Percentiles rank a stretch among this genome's conserved stretches.
These are phyloP conservation scores for Cichladusa arquata DNA, from an alignment of 2,113 vertebrate species.

Conservation along the genomic window DNA sequence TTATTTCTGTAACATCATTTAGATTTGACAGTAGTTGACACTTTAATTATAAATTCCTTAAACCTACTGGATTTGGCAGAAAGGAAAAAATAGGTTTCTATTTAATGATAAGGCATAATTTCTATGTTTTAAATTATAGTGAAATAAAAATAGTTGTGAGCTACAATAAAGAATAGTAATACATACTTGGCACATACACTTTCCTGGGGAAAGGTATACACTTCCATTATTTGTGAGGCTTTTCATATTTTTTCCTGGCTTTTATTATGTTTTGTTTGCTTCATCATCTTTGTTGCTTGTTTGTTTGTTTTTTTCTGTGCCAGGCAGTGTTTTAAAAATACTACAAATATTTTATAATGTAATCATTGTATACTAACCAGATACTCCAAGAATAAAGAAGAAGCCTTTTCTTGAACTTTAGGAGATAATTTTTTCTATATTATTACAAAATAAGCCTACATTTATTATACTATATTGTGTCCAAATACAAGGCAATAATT, in stretches of 20 bases:
- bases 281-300: neutral
- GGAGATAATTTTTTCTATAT: neutral
- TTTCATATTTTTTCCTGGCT: neutral
- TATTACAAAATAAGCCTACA: neutral
- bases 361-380: neutral
- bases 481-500: neutral
- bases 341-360: neutral
- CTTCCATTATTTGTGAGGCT: neutral
- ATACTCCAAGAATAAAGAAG: neutral
- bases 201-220: neutral
- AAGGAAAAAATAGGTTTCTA: neutral
- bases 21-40: neutral
- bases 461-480: neutral
- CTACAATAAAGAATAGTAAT: neutral
- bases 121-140: neutral
- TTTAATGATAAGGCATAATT: neutral
- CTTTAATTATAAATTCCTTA: neutral
- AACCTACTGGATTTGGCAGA: neutral
- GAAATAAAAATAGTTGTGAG: neutral
- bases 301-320: fast-evolving
- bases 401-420: neutral
- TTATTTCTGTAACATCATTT: neutral
- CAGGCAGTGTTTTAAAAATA: neutral
- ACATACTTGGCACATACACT: neutral
- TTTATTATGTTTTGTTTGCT: neutral